Evolutionary conservation across 2,797 vertebrate species (phyloP).

Genomic region (Sibirionetta formosa): DNA sequence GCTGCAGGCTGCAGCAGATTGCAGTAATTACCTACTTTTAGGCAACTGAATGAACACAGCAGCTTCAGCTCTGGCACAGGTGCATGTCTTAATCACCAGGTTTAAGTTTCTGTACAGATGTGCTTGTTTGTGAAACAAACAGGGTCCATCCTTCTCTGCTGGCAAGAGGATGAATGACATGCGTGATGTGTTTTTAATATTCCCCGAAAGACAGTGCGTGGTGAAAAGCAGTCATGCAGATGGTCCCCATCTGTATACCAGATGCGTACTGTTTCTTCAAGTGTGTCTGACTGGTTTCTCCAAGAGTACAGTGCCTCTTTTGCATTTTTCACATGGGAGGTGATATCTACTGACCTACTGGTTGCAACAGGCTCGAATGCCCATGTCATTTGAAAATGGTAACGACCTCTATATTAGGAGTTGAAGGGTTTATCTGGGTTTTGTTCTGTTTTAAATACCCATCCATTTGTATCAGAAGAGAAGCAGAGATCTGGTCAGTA

Average conservation of each 20-base stretch:
- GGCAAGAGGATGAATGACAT: background rate
- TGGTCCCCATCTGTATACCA: background rate
- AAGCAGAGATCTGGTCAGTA: background rate
- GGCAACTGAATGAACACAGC: background rate
- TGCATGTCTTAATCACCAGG: background rate
- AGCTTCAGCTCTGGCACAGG: background rate
- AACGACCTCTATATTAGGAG: background rate
- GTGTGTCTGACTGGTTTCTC: background rate
- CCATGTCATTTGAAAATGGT: accelerated
- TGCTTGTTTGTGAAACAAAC: background rate
- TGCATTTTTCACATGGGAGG: background rate
- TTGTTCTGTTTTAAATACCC: background rate
- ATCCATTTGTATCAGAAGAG: background rate
- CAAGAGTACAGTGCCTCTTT: background rate
- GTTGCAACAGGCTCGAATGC: background rate
- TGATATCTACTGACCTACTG: background rate
- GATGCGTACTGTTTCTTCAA: background rate
- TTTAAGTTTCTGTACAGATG: background rate
- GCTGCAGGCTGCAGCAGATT: background rate
- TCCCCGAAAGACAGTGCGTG: background rate
- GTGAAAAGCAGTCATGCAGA: background rate
- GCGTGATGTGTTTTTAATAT: background rate
- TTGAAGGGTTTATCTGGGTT: background rate
- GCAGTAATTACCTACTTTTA: accelerated
- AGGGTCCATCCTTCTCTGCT: background rate